Evolutionary conservation across 2,797 vertebrate species (phyloP), one percentile per base, ranked within the genome.

Genomic region (Salarias fasciatus): DNA sequence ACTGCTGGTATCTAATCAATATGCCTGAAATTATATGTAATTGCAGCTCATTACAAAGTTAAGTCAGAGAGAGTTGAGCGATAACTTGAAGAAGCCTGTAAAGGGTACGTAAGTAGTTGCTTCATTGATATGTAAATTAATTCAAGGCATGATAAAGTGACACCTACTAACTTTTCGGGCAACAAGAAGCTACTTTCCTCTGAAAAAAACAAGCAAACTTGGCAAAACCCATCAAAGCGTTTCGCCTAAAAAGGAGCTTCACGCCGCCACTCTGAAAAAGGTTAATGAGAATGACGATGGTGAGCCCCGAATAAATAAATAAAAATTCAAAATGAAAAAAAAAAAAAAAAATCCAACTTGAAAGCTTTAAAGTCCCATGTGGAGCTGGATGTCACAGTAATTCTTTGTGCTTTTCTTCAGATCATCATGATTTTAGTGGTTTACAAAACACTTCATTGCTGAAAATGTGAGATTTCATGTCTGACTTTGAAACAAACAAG

Each of bases 81-180:
- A 35, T 35, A 35, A 35, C 33, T 1, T 35, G 35, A 35, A 9
- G 33, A 35, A 35, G 33, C 33, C n/a, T 35, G 33, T 33, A 33
- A 33, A 33, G 33, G 31, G 31, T 33, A 8, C 4, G 8, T 35
- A 6, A 35, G 35, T 35, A 35, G 6, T 9, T 6, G 33, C 9
- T n/a, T 41, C 11, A 41, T 41, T 41, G 38, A n/a, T n/a, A 33
- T 49, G 47, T 9, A 50, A 35, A 50, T 35, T 8, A 11, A 33
- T 4, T 4, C 1, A 9, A 14, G 31, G 5, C n/a, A 8, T 14
- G 30, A 49, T 33, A 28, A 7, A 6, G 30, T 13, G 29, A 49
- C n/a, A 33, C 10, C 47, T 1, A 14, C 8, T 9, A 13, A 33
- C 29, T 6, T 35, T 14, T 31, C 31, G 29, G n/a, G n/a, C 29